phyloP scores from a whole-genome alignment of 2,113 vertebrate genomes.

The Sinocyclocheilus grahami region DNA sequence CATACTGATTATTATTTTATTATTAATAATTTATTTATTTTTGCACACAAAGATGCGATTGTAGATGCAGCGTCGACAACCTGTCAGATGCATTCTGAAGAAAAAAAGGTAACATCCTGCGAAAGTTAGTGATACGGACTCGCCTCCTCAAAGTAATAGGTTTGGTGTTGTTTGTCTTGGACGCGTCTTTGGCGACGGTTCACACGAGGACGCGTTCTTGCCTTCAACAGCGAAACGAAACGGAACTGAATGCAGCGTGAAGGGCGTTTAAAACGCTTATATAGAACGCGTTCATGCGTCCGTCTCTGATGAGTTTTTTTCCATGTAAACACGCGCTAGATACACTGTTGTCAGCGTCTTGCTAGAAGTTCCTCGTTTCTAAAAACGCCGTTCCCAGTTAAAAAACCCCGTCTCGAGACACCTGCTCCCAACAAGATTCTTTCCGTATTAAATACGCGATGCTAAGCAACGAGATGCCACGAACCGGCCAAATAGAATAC shows the following conservation, averaged over 20 bases:
- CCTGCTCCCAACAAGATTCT: not conserved
- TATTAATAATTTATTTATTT: no score
- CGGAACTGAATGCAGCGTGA: not conserved
- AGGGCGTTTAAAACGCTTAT: not conserved
- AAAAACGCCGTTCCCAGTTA: not conserved
- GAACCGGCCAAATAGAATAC: no score
- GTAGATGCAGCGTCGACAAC: not conserved
- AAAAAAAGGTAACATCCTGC: not conserved
- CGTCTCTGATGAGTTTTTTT: not conserved
- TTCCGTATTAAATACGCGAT: not conserved
- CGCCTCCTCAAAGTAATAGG: not conserved
- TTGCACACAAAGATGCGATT: not conserved
- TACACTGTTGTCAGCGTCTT: not conserved
- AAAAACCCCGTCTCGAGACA: not conserved
- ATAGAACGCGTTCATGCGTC: not conserved
- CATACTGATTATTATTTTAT: no score
- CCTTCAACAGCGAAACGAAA: not conserved
- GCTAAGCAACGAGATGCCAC: not conserved
- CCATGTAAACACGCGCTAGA: no score
- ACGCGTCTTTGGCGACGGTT: not conserved
- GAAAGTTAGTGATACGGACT: not conserved
- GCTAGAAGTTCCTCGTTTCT: not conserved
- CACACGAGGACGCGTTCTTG: not conserved
- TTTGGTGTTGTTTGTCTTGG: not conserved
- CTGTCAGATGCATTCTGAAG: not conserved